Conservation (phyloP, 1,140 invertebrate species). For the Bombus picipes region DNA sequence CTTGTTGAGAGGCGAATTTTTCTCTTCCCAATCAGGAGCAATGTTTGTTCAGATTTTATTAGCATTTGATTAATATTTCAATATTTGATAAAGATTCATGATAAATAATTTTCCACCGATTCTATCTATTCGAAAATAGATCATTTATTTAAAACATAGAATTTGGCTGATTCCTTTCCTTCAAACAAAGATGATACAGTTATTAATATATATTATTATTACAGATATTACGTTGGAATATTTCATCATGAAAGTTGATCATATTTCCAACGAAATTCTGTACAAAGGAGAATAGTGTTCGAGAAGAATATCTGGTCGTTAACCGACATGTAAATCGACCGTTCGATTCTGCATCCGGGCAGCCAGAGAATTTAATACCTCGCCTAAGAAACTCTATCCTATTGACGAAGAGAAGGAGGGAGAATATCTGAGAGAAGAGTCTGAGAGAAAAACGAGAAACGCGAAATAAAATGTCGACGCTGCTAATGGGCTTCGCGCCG, state of each 20-base stretch:
- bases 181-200: not conserved
- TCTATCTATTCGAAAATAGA: too few species aligned
- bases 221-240: not conserved
- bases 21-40: too few species aligned
- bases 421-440: not conserved
- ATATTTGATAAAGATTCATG: too few species aligned
- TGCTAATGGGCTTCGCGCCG: conserved; percentile 17
- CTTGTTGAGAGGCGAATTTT: too few species aligned
- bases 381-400: not conserved
- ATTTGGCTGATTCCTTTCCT: too few species aligned
- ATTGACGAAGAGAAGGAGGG: not conserved
- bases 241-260: not conserved
- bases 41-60: too few species aligned
- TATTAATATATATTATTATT: not conserved
- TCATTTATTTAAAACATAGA: too few species aligned
- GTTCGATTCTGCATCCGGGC: not conserved
- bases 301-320: not conserved
- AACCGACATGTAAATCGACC: conserved; percentile 13
- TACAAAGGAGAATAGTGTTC: not conserved
- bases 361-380: conserved; percentile 12
- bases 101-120: too few species aligned
- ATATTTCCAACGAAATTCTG: not conserved
- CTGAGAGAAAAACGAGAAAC: not conserved
- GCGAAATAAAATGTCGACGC: conserved; percentile 20
- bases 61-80: too few species aligned